Conservation (phyloP, 1,140 invertebrate genomes). For the Gyrodactylus bullatarudis region DNA sequence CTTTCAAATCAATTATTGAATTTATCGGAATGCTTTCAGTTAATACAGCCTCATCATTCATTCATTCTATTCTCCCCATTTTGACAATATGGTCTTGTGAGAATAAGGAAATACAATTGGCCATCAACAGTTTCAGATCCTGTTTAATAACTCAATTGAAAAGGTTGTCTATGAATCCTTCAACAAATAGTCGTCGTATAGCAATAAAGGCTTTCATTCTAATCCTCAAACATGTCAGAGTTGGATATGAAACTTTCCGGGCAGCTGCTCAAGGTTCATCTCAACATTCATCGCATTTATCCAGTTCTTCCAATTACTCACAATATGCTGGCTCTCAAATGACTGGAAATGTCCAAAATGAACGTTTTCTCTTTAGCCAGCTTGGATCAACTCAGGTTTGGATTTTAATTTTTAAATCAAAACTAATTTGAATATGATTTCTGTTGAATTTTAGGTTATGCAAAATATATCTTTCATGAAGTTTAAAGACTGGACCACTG, state of each 20-base stretch:
- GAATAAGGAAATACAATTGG: background rate
- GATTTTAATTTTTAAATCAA: background rate
- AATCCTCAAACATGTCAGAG: background rate
- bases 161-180: background rate
- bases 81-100: background rate
- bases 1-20: background rate
- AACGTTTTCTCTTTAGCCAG: background rate
- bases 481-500: background rate
- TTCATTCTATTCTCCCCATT: background rate
- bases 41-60: background rate
- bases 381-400: background rate
- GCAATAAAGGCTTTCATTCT: background rate
- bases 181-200: background rate
- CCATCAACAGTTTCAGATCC: background rate
- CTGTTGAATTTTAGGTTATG: background rate
- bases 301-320: background rate
- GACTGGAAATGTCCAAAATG: background rate
- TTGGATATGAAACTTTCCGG: background rate
- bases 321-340: background rate
- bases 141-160: background rate
- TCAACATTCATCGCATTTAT: background rate
- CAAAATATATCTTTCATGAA: background rate
- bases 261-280: background rate
- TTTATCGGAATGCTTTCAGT: background rate
- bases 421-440: background rate